Conservation (phyloP, 2,888 invertebrate genomes). For the Ceramica pisi region DNA sequence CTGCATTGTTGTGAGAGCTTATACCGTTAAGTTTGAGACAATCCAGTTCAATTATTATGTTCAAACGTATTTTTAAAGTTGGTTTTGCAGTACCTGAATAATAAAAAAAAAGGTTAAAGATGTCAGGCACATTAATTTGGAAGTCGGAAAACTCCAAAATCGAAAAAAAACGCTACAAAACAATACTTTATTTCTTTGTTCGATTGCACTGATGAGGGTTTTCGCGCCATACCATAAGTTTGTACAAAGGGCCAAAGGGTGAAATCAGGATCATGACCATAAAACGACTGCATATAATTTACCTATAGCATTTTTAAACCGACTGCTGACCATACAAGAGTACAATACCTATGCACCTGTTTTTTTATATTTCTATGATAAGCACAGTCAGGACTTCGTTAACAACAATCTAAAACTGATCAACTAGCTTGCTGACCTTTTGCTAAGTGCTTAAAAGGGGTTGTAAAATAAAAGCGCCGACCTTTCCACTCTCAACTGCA, state of each 20-base stretch:
- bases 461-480: constrained; percentile 42
- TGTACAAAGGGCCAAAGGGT: not conserved
- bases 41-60: constrained; percentile 8
- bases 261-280: not conserved
- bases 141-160: not conserved
- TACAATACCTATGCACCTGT: too few relatives aligned
- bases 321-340: too few relatives aligned
- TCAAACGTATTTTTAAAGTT: constrained; percentile 1
- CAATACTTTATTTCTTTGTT: not conserved
- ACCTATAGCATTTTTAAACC: too few relatives aligned
- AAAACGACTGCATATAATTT: too few relatives aligned
- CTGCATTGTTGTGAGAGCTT: constrained; percentile 59
- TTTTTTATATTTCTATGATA: too few relatives aligned
- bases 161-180: not conserved
- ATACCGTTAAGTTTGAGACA: constrained; percentile 38
- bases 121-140: not conserved
- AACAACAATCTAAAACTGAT: constrained; percentile 3
- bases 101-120: not conserved
- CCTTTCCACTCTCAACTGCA: constrained; percentile 32
- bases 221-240: not conserved
- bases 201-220: not conserved
- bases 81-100: not conserved
- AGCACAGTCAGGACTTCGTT: constrained; percentile 7
- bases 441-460: constrained; percentile 22
- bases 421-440: constrained; percentile 41